phyloP scores from a whole-genome alignment of 2,797 vertebrate genomes.

The Pogoniulus pusillus region DNA sequence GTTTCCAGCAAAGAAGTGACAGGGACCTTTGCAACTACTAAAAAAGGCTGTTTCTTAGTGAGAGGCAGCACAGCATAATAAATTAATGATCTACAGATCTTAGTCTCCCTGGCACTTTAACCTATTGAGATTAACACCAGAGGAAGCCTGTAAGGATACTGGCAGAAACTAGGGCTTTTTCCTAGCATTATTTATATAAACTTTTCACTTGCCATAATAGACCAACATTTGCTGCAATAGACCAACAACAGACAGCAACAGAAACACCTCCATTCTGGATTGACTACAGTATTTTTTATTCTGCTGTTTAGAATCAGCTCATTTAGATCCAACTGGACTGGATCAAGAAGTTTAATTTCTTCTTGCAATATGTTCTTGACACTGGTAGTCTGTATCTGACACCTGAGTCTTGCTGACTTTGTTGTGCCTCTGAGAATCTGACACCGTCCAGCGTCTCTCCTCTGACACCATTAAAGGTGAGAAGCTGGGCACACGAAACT shows the following conservation, averaged over 20 bases:
- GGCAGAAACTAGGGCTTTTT: not conserved
- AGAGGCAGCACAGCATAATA: not conserved
- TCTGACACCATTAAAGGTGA: not conserved
- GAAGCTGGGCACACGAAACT: not conserved
- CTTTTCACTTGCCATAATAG: not conserved
- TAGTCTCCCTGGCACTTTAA: not conserved
- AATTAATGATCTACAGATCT: not conserved
- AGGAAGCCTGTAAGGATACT: not conserved
- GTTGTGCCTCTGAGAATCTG: not conserved
- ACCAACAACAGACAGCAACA: not conserved
- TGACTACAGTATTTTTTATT: not conserved
- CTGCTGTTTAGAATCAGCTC: not conserved
- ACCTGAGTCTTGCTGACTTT: not conserved
- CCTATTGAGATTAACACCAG: not conserved
- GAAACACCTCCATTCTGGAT: not conserved
- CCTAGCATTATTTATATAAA: not conserved
- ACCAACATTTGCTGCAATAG: not conserved
- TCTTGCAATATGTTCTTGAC: not conserved
- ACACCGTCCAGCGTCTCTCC: not conserved
- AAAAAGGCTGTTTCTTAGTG: slow-evolving; percentile 21
- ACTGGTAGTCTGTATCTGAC: not conserved
- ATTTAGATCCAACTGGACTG: not conserved
- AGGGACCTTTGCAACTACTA: not conserved
- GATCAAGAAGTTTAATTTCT: not conserved
- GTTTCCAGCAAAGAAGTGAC: not conserved